These are phyloP conservation scores for Encarsia formosa DNA, from an alignment of 2,888 invertebrate genomes.

Conservation along the genomic window DNA sequence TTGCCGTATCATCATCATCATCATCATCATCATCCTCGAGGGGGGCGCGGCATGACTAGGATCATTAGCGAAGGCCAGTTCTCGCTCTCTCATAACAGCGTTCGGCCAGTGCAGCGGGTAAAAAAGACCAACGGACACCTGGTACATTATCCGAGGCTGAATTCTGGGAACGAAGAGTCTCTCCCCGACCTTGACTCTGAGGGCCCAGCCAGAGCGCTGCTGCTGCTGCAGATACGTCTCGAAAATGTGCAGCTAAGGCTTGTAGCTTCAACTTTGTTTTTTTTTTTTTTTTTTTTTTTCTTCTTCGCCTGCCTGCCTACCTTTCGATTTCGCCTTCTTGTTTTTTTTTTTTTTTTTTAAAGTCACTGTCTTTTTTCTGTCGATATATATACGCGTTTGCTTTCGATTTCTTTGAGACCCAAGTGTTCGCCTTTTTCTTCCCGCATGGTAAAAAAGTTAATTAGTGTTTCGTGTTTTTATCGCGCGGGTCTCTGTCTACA, in stretches of 20 bases:
- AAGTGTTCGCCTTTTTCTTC: neutral
- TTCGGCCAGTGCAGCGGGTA: no score
- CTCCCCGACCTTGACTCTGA: slow-evolving; percentile 21
- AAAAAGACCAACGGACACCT: slow-evolving; percentile 14
- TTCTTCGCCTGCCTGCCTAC: slow-evolving; percentile 1
- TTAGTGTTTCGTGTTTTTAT: slow-evolving; percentile 25
- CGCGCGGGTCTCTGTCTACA: neutral
- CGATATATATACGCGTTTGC: neutral
- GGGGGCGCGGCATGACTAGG: slow-evolving; percentile 8
- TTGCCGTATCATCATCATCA: slow-evolving; percentile 18
- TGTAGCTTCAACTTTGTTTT: slow-evolving; percentile 7
- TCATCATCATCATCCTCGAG: no score
- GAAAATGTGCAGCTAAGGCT: slow-evolving; percentile 14
- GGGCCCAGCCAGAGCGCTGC: no score
- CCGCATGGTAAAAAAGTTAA: slow-evolving; percentile 23
- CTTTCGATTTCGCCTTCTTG: no score
- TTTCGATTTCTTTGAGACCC: neutral
- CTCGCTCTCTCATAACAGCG: no score
- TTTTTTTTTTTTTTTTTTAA: slow-evolving; percentile 9
- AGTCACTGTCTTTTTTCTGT: neutral
- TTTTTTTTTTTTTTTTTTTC: neutral
- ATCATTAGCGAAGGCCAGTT: slow-evolving; percentile 18
- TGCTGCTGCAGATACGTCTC: slow-evolving; percentile 5
- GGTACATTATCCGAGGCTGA: slow-evolving; percentile 16
- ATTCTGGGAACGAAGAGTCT: slow-evolving; percentile 20